A percentile compares a stretch with the other conserved stretches of the same genome.
Evolutionary conservation across 2,888 invertebrate species (phyloP).

Genomic region (Ennomos erosarius): DNA sequence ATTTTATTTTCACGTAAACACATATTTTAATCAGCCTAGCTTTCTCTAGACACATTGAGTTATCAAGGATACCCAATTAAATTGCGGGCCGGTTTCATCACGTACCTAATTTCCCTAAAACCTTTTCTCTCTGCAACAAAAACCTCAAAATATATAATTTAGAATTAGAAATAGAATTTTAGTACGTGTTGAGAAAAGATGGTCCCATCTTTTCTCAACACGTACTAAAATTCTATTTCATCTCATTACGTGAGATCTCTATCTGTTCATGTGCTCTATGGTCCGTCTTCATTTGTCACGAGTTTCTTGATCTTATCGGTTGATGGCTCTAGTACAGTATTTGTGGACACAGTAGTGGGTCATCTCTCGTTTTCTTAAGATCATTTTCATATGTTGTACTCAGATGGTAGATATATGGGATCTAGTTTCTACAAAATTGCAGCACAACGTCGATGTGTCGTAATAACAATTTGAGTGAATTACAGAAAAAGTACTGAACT

Average conservation of each 20-base stretch:
- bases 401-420: too few species aligned
- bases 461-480: too few species aligned
- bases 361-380: neutral
- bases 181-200: too few species aligned
- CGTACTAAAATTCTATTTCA: slow-evolving; percentile 38
- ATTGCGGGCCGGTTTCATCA: slow-evolving; percentile 24
- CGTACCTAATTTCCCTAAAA: slow-evolving; percentile 30
- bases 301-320: slow-evolving; percentile 39
- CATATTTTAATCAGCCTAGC: slow-evolving; percentile 8
- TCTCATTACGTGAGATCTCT: slow-evolving; percentile 38
- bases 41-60: slow-evolving; percentile 7
- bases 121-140: slow-evolving; percentile 21
- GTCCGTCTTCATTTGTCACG: slow-evolving; percentile 38
- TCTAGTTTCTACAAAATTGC: too few species aligned
- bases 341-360: slow-evolving; percentile 12
- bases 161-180: too few species aligned
- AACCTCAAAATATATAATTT: slow-evolving; percentile 23
- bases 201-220: slow-evolving; percentile 35
- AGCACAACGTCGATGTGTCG: too few species aligned
- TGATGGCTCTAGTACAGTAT: slow-evolving; percentile 24
- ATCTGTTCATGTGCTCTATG: slow-evolving; percentile 30
- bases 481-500: too few species aligned
- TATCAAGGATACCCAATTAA: slow-evolving; percentile 13
- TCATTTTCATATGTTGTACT: neutral
- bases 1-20: neutral